Conservation (phyloP, 92 coral and sea anemone genomes). For the Actinostola sp. region DNA sequence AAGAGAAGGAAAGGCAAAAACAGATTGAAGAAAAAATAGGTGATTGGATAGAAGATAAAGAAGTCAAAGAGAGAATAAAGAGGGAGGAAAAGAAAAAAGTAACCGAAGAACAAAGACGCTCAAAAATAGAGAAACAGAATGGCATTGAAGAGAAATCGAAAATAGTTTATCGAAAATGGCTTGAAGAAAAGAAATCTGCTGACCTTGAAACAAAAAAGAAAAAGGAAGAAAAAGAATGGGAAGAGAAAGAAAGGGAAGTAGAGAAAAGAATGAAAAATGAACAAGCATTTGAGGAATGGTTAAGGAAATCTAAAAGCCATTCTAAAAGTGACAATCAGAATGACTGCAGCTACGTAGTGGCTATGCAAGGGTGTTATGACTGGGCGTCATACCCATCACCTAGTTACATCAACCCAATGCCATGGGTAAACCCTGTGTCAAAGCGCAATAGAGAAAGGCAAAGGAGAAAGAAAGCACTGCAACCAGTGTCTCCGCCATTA, state of each 20-base stretch:
- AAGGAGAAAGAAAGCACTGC: conserved; percentile 60
- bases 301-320: conserved; percentile 57
- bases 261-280: conserved; percentile 74
- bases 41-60: conserved; percentile 74
- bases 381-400: conserved; percentile 99
- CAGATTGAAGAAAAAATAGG: conserved; percentile 58
- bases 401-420: conserved; percentile 86
- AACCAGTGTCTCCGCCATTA: conserved; percentile 89
- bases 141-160: conserved; percentile 74
- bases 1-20: conserved; percentile 48
- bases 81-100: conserved; percentile 41
- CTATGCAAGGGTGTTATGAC: conserved; percentile 84
- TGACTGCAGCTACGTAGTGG: conserved; percentile 76
- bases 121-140: conserved; percentile 55
- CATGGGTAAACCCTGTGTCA: conserved; percentile 82
- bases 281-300: conserved; percentile 87
- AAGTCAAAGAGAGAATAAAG: conserved; percentile 40
- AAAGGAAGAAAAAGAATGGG: conserved; percentile 55
- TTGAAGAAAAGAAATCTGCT: conserved; percentile 58
- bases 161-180: conserved; percentile 73
- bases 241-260: conserved; percentile 65
- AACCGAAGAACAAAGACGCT: conserved; percentile 34
- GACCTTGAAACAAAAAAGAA: conserved; percentile 47
- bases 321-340: conserved; percentile 62
- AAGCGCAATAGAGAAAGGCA: conserved; percentile 52